These are phyloP conservation scores for Tenthredo distinguenda DNA, from an alignment of 2,888 invertebrate genomes.

Conservation along the genomic window DNA sequence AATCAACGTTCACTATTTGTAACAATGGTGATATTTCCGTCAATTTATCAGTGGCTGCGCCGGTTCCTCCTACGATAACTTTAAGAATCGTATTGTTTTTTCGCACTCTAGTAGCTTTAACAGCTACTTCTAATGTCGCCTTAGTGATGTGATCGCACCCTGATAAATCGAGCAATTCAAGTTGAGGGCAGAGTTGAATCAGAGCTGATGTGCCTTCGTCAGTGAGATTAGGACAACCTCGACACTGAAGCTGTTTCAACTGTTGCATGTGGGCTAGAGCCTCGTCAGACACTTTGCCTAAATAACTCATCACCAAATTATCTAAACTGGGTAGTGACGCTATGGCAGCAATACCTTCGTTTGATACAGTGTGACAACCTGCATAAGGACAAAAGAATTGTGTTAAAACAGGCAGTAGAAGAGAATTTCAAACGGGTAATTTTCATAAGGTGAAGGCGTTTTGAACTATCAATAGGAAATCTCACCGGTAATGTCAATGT, in stretches of 20 bases:
- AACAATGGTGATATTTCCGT: constrained; percentile 68
- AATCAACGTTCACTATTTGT: constrained; percentile 68
- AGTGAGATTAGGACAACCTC: constrained; percentile 62
- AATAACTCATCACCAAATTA: constrained; percentile 66
- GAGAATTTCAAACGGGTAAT: background rate
- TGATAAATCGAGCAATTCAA: constrained; percentile 70
- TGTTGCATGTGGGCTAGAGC: constrained; percentile 64
- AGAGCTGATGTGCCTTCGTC: constrained; percentile 65
- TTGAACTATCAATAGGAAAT: background rate
- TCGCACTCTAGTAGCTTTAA: constrained; percentile 66
- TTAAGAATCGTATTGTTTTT: constrained; percentile 69
- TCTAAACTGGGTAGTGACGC: constrained; percentile 67
- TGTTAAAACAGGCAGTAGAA: background rate
- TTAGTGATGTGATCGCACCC: constrained; percentile 66
- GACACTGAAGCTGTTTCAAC: constrained; percentile 69
- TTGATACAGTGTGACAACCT: constrained; percentile 65
- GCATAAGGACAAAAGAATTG: constrained; percentile 29
- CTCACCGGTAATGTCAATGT: constrained; percentile 68
- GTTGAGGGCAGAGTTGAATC: constrained; percentile 64
- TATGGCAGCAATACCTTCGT: constrained; percentile 65
- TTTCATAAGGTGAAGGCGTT: background rate
- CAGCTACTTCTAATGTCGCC: constrained; percentile 64
- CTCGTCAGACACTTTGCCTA: constrained; percentile 64
- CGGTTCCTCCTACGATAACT: constrained; percentile 68
- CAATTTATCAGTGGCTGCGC: constrained; percentile 54